Percentiles rank a stretch among this genome's conserved stretches.
These are phyloP conservation scores for Verasper variegatus DNA, from an alignment of 2,113 vertebrate genomes.

Conservation along the genomic window DNA sequence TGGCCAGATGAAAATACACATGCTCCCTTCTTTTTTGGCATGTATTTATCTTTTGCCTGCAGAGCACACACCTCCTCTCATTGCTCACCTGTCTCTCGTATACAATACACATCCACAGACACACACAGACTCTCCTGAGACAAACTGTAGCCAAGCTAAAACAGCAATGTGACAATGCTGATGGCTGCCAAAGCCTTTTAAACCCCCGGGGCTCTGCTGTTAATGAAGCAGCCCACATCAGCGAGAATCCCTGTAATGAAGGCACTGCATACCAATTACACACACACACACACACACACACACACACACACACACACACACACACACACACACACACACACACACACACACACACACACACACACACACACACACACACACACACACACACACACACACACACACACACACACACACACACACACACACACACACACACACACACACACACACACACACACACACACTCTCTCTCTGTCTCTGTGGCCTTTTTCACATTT, in stretches of 20 bases:
- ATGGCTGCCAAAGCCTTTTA: constrained; percentile 67
- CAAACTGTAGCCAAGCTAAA: constrained; percentile 45
- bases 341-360: constrained; percentile 24
- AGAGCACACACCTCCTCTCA: not conserved
- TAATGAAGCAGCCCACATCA: constrained; percentile 74
- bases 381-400: not conserved
- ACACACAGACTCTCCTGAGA: constrained; percentile 39
- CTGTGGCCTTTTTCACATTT: not conserved
- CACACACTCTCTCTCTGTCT: not conserved
- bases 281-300: constrained; percentile 27
- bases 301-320: not conserved
- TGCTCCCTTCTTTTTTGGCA: not conserved
- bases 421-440: constrained; percentile 1
- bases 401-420: constrained; percentile 29
- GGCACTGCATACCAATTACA: constrained; percentile 55
- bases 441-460: too few species aligned
- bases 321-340: not conserved
- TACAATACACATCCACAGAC: constrained; percentile 25
- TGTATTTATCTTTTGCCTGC: constrained; percentile 15
- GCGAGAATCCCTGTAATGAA: constrained; percentile 66
- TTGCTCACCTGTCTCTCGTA: constrained; percentile 27
- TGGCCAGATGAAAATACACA: not conserved
- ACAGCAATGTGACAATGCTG: constrained; percentile 68
- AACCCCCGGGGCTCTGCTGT: constrained; percentile 47
- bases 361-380: not conserved